A percentile compares a stretch with the other conserved stretches of the same genome.
Conservation (phyloP, 2,797 vertebrate genomes). For the Phataginus tricuspis region DNA sequence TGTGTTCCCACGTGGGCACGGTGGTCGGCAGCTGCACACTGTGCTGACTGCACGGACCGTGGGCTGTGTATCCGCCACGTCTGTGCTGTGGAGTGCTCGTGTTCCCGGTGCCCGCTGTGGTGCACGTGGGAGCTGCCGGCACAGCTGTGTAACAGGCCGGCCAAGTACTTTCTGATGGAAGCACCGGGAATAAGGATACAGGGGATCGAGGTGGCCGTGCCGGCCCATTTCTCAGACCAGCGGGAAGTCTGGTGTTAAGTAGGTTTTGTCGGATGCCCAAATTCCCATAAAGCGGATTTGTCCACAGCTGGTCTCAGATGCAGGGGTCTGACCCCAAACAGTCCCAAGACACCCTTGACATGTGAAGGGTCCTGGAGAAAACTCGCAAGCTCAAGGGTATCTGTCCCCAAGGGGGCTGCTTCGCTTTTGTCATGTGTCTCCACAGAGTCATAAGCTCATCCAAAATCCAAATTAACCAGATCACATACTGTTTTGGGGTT, state of each 20-base stretch:
- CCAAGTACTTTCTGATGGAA: not conserved
- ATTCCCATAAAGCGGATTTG: not conserved
- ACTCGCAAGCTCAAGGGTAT: too few relatives aligned
- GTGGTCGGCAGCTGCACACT: constrained; percentile 56
- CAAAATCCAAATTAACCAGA: not conserved
- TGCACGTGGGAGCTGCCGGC: not conserved
- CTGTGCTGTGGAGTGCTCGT: not conserved
- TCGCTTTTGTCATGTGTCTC: not conserved
- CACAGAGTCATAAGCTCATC: not conserved
- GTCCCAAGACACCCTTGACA: not conserved
- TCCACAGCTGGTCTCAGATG: not conserved
- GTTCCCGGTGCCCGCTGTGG: constrained; percentile 53
- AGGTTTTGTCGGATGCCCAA: not conserved
- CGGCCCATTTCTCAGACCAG: not conserved
- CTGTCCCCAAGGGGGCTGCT: too few relatives aligned
- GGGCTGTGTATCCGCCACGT: constrained; percentile 67
- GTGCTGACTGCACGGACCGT: constrained; percentile 52
- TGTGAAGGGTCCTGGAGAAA: not conserved
- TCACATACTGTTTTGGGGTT: not conserved
- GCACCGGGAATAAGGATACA: constrained; percentile 64
- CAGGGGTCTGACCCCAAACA: not conserved
- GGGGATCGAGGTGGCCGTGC: constrained; percentile 9
- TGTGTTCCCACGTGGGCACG: constrained; percentile 42
- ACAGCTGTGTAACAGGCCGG: not conserved
- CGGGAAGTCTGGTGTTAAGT: not conserved